Conservation (phyloP, 2,888 invertebrate species). For the Ramazzottius varieornatus region DNA sequence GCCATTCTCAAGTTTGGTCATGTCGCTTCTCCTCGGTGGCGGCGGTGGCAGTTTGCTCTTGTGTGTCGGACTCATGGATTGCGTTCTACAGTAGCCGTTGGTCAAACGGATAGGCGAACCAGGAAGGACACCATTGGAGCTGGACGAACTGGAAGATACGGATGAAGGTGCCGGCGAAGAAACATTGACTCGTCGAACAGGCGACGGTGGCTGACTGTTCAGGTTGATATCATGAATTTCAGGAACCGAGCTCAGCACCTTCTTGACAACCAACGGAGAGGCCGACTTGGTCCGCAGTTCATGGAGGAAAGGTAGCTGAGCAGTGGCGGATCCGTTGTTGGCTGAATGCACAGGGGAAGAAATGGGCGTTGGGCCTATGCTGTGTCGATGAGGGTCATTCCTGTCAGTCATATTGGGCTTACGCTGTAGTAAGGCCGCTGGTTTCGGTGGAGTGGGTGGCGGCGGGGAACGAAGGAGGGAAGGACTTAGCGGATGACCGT, state of each 20-base stretch:
- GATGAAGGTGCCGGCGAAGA: slow-evolving; percentile 10
- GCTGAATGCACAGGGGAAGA: neutral
- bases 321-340: neutral
- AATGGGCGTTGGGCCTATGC: neutral
- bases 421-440: neutral
- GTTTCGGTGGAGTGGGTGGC: neutral
- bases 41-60: slow-evolving; percentile 8
- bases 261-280: slow-evolving; percentile 9
- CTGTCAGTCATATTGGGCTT: neutral
- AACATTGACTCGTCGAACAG: slow-evolving; percentile 8
- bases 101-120: too few relatives aligned
- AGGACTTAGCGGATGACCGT: neutral
- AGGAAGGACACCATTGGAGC: too few relatives aligned
- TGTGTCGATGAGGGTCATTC: neutral
- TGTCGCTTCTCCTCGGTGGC: slow-evolving; percentile 48
- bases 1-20: slow-evolving; percentile 34
- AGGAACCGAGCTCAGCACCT: slow-evolving; percentile 13
- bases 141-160: too few relatives aligned
- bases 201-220: slow-evolving; percentile 6
- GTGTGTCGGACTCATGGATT: neutral
- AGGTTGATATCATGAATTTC: slow-evolving; percentile 7
- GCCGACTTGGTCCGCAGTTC: slow-evolving; percentile 7
- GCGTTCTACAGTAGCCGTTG: neutral
- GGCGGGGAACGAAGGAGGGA: neutral
- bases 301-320: slow-evolving; percentile 6